Conservation (phyloP, 2,797 vertebrate genomes). For the Anguilla pacifica region DNA sequence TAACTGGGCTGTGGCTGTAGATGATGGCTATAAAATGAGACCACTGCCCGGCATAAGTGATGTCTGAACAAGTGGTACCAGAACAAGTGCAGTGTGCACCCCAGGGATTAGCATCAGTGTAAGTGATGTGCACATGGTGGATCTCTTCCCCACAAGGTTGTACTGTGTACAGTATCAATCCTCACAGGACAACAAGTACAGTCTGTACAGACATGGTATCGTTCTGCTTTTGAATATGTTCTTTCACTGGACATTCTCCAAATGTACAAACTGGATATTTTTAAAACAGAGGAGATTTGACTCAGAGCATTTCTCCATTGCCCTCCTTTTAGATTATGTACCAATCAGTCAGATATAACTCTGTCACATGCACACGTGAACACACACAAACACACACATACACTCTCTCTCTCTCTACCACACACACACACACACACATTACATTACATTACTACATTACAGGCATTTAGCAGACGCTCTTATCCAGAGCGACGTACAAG, state of each 20-base stretch:
- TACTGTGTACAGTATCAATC: neutral
- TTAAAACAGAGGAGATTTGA: neutral
- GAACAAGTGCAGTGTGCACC: constrained; percentile 2
- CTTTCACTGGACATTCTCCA: neutral
- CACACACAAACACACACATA: neutral
- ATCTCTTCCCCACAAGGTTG: neutral
- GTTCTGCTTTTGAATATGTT: neutral
- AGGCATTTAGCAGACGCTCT: too few relatives aligned
- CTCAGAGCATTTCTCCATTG: neutral
- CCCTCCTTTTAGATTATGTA: neutral
- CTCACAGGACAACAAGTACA: constrained; percentile 11
- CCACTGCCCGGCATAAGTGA: neutral
- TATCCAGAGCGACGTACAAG: too few relatives aligned
- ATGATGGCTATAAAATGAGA: constrained; percentile 23
- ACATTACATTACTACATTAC: too few relatives aligned
- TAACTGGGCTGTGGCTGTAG: neutral
- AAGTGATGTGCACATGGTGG: neutral
- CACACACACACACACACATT: neutral
- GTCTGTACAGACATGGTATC: constrained; percentile 6
- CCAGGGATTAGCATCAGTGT: neutral
- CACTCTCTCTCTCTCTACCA: neutral
- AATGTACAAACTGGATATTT: constrained; percentile 7
- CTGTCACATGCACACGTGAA: neutral
- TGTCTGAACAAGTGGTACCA: constrained; percentile 20
- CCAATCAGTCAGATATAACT: neutral